A percentile compares a stretch with the other conserved stretches of the same genome.
Evolutionary conservation across 92 coral and sea anemone species (phyloP).

Genomic region (Ricordea florida): DNA sequence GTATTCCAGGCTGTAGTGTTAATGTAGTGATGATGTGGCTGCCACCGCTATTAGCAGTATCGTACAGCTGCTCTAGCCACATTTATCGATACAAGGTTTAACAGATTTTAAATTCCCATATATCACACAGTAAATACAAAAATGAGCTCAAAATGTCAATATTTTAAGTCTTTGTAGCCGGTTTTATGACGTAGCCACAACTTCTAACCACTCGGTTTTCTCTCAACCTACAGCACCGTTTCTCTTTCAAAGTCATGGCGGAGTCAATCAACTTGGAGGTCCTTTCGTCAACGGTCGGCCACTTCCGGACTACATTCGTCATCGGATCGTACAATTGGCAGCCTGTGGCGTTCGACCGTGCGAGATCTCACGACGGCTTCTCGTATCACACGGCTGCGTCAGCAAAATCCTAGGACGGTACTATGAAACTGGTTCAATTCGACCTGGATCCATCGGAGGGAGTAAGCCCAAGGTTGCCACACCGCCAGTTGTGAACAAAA

Average conservation of each 20-base stretch:
- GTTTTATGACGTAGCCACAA: too few species aligned
- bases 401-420: slow-evolving; percentile 94
- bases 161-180: too few species aligned
- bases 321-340: slow-evolving; percentile 95
- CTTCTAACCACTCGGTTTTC: too few species aligned
- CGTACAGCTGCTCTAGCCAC: too few species aligned
- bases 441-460: slow-evolving; percentile 99
- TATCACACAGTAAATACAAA: too few species aligned
- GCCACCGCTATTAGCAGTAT: too few species aligned
- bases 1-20: too few species aligned
- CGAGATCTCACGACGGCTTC: slow-evolving; percentile 87
- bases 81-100: too few species aligned
- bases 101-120: too few species aligned
- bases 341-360: slow-evolving; percentile 97
- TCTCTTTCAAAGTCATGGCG: slow-evolving; percentile 86
- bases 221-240: slow-evolving; percentile 82
- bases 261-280: slow-evolving; percentile 91
- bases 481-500: slow-evolving; percentile 94
- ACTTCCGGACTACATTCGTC: slow-evolving; percentile 96
- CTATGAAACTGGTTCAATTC: slow-evolving; percentile 95
- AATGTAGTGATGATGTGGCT: too few species aligned
- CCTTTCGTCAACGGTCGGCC: slow-evolving; percentile 96
- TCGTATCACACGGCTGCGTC: slow-evolving; percentile 95
- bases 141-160: too few species aligned
- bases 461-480: slow-evolving; percentile 99